Conservation (phyloP, 2,888 invertebrate species). For the Eupithecia pulchellata region DNA sequence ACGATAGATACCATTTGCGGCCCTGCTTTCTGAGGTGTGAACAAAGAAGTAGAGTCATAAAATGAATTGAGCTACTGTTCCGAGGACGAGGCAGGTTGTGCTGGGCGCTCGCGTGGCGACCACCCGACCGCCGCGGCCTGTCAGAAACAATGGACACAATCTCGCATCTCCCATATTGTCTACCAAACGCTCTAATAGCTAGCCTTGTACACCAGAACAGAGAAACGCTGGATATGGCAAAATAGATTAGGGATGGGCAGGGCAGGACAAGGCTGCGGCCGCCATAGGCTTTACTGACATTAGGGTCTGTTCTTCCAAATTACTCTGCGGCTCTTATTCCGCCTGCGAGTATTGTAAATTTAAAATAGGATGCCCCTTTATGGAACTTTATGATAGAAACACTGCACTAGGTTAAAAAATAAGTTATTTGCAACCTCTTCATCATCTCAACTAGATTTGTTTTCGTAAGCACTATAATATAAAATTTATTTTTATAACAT, state of each 20-base stretch:
- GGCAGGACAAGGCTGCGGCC: slow-evolving; percentile 5
- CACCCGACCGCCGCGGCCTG: slow-evolving; percentile 50
- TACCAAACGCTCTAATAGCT: slow-evolving; percentile 72
- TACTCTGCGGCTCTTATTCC: background rate
- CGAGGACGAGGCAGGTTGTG: background rate
- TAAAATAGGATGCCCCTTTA: background rate
- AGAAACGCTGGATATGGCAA: slow-evolving; percentile 31
- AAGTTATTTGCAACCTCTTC: background rate
- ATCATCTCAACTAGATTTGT: background rate
- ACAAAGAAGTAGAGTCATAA: background rate
- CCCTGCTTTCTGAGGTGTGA: background rate
- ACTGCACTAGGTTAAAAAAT: background rate
- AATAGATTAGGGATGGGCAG: slow-evolving; percentile 31
- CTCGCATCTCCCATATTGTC: slow-evolving; percentile 74
- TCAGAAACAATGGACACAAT: slow-evolving; percentile 69
- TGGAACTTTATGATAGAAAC: background rate
- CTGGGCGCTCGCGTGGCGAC: slow-evolving; percentile 40
- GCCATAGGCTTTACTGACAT: background rate
- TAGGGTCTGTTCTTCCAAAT: background rate
- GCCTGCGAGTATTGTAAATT: background rate
- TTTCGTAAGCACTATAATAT: background rate
- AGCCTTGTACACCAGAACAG: slow-evolving; percentile 40
- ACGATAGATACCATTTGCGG: background rate
- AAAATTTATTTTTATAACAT: too few relatives aligned
- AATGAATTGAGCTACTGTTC: slow-evolving; percentile 1